phyloP scores from a whole-genome alignment of 1,140 invertebrate species.

The Pseudoatta argentina region DNA sequence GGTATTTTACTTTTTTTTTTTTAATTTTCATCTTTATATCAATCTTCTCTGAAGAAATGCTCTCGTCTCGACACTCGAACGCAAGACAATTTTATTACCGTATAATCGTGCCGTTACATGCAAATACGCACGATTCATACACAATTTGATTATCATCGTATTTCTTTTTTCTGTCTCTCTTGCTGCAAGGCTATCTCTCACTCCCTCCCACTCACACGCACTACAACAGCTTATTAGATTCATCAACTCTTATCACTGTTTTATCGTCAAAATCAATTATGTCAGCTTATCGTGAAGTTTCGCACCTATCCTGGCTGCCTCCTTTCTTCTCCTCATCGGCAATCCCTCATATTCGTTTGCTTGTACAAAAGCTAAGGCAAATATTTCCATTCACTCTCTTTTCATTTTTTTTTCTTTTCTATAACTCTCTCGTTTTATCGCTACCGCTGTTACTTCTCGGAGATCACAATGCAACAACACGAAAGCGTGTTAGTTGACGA shows the following conservation, averaged over 20 bases:
- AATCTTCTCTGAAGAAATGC: neutral
- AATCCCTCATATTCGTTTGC: conserved; percentile 56
- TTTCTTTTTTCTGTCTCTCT: conserved; percentile 34
- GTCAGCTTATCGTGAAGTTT: conserved; percentile 43
- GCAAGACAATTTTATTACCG: conserved; percentile 7
- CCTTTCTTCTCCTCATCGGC: conserved; percentile 20
- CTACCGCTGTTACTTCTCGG: conserved; percentile 11
- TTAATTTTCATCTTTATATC: conserved; percentile 20
- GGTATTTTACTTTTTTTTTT: neutral
- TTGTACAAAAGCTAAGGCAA: conserved; percentile 84
- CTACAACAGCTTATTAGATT: conserved; percentile 48
- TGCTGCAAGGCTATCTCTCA: conserved; percentile 70
- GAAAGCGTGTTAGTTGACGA: neutral
- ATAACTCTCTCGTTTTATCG: conserved; percentile 21
- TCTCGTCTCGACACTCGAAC: neutral
- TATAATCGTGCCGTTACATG: conserved; percentile 39
- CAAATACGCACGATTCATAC: conserved; percentile 28
- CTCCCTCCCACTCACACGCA: conserved; percentile 33
- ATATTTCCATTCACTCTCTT: conserved; percentile 47
- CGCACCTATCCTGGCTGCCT: conserved; percentile 29
- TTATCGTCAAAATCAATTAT: conserved; percentile 53
- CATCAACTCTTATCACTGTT: conserved; percentile 58
- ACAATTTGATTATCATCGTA: conserved; percentile 75
- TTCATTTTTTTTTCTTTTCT: neutral
- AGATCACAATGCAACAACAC: conserved; percentile 37